Evolutionary conservation across 2,797 vertebrate species (phyloP).

Genomic region (Molothrus aeneus): DNA sequence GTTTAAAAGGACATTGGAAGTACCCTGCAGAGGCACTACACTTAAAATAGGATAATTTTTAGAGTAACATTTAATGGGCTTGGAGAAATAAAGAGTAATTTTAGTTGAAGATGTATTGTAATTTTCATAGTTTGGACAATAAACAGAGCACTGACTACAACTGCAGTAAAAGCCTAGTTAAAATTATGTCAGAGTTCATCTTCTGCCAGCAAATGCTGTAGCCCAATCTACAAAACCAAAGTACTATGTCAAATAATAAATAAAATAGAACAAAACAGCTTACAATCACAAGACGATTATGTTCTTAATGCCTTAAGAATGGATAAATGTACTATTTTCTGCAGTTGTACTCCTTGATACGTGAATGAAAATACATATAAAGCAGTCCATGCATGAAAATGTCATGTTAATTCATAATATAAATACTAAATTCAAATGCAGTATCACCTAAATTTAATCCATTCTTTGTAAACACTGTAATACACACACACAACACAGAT

Average conservation of each 20-base stretch:
- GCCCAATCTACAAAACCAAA: not conserved
- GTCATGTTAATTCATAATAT: not conserved
- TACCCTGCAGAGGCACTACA: accelerated
- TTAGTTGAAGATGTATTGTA: not conserved
- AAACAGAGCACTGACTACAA: not conserved
- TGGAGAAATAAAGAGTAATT: not conserved
- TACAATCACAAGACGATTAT: conserved; percentile 51
- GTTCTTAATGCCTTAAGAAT: conserved; percentile 45
- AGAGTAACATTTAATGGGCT: not conserved
- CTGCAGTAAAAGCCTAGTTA: not conserved
- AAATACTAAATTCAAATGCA: not conserved
- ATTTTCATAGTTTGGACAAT: not conserved
- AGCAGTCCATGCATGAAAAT: not conserved
- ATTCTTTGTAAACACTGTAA: not conserved
- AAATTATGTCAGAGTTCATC: not conserved
- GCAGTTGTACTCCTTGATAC: not conserved
- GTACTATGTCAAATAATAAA: conserved; percentile 31
- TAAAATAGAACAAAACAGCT: conserved; percentile 44
- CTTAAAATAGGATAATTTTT: not conserved
- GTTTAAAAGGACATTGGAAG: not conserved
- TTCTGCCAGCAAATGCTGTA: not conserved
- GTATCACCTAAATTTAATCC: not conserved
- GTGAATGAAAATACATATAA: conserved; percentile 6
- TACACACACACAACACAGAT: not conserved
- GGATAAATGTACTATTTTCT: conserved; percentile 47